Conservation (phyloP, 1,140 invertebrate genomes). For the Rhopalosiphum padi region DNA sequence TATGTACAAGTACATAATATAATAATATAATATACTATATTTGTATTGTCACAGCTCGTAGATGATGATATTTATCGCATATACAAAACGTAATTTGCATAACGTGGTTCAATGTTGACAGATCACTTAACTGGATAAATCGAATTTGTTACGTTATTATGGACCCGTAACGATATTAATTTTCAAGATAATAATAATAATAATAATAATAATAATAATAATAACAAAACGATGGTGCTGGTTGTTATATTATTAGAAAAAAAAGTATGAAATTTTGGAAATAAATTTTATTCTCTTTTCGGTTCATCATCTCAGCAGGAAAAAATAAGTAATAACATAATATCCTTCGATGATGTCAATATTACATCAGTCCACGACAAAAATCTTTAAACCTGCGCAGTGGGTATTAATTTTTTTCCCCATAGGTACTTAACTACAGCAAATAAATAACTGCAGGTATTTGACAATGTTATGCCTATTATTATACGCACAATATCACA, state of each 20-base stretch:
- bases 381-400: background rate
- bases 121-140: constrained; percentile 44
- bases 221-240: background rate
- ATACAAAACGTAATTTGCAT: constrained; percentile 31
- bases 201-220: background rate
- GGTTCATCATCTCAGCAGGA: background rate
- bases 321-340: background rate
- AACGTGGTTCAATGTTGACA: constrained; percentile 24
- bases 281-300: background rate
- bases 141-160: constrained; percentile 41
- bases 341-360: background rate
- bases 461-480: background rate
- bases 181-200: constrained; percentile 8
- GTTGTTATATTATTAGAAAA: background rate
- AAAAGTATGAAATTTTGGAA: background rate
- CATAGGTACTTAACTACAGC: background rate
- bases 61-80: constrained; percentile 7
- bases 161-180: constrained; percentile 13
- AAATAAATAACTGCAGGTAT: background rate
- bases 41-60: constrained; percentile 10
- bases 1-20: background rate
- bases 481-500: background rate
- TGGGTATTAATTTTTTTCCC: background rate
- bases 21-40: background rate
- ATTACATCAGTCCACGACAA: background rate